These are phyloP conservation scores for Oreochromis mossambicus DNA, from an alignment of 2,797 vertebrate genomes.

Conservation along the genomic window DNA sequence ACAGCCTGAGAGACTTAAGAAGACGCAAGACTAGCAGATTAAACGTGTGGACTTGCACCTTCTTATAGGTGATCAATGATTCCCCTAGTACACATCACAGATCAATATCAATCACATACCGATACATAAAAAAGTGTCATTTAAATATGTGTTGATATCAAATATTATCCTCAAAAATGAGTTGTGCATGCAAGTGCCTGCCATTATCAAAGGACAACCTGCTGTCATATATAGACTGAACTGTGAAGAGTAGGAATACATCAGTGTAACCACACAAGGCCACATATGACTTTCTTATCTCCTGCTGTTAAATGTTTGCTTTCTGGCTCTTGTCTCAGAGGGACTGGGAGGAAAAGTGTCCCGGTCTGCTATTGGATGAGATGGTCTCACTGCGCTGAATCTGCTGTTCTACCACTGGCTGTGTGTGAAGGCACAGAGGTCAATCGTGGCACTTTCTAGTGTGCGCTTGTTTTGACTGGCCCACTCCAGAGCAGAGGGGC, in stretches of 20 bases:
- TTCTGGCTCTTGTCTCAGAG: slow-evolving; percentile 45
- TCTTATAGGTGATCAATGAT: background rate
- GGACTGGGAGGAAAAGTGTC: slow-evolving; percentile 61
- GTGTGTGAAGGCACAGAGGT: slow-evolving; percentile 28
- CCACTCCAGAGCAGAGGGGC: slow-evolving; percentile 22
- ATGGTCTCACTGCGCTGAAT: background rate
- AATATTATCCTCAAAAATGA: background rate
- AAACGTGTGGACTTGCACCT: background rate
- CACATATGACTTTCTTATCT: slow-evolving; percentile 43
- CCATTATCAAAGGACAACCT: background rate
- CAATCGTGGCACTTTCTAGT: slow-evolving; percentile 28
- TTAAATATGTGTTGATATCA: background rate
- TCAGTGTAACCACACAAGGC: background rate
- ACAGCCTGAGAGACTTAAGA: background rate
- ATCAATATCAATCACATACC: background rate
- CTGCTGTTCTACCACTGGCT: slow-evolving; percentile 47
- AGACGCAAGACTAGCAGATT: background rate
- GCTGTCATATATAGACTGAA: background rate
- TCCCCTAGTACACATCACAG: background rate
- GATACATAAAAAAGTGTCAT: background rate
- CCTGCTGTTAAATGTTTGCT: slow-evolving; percentile 61
- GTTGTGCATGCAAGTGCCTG: background rate
- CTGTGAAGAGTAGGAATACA: background rate
- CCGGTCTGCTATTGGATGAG: slow-evolving; percentile 55
- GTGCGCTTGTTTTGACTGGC: slow-evolving; percentile 53